Conservation (phyloP, 2,113 vertebrate species). For the Empidonax traillii region DNA sequence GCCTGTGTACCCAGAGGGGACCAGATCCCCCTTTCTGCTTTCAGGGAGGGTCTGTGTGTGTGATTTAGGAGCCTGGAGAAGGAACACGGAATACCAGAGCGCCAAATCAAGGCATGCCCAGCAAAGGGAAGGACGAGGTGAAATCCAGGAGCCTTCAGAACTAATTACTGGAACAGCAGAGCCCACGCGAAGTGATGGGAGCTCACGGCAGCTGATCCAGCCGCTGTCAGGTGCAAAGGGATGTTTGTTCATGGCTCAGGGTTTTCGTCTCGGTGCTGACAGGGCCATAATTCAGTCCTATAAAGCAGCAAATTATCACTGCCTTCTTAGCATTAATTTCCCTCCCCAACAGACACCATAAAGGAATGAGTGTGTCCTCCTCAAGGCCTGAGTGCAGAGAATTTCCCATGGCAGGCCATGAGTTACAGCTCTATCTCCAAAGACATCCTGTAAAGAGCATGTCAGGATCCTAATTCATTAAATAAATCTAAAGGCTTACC, state of each 20-base stretch:
- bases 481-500: not conserved
- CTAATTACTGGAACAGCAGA: slow-evolving; percentile 23
- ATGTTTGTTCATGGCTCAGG: slow-evolving; percentile 48
- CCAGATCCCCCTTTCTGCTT: slow-evolving; percentile 12
- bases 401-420: not conserved
- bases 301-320: slow-evolving; percentile 51
- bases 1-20: not conserved
- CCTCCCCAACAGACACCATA: slow-evolving; percentile 1
- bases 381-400: slow-evolving; percentile 12
- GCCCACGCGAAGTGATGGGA: not conserved
- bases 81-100: not conserved
- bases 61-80: slow-evolving; percentile 46
- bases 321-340: slow-evolving; percentile 52
- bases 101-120: slow-evolving; percentile 2
- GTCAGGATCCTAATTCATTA: not conserved
- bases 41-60: not conserved
- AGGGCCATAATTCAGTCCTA: slow-evolving; percentile 31
- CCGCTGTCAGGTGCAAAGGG: slow-evolving; percentile 43
- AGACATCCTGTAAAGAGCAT: slow-evolving; percentile 54
- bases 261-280: slow-evolving; percentile 1
- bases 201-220: not conserved
- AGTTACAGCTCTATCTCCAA: slow-evolving; percentile 67
- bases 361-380: slow-evolving; percentile 51
- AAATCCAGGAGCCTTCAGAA: not conserved
- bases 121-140: not conserved